Evolutionary conservation across 2,797 vertebrate genomes (phyloP), one percentile per base, ranked within the genome.

Genomic region (Sitta carolinensis): DNA sequence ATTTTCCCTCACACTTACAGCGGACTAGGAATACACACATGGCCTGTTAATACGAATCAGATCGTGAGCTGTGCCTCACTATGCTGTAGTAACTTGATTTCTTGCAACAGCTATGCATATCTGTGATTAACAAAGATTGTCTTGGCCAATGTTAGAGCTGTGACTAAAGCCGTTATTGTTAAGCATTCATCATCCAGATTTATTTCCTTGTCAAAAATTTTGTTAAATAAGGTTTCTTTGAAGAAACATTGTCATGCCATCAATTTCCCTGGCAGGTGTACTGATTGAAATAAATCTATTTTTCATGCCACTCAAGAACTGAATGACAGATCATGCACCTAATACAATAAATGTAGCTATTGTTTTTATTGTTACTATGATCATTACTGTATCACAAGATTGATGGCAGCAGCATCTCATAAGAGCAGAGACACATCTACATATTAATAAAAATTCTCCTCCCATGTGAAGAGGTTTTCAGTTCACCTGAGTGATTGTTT

Each of bases 131-230:
- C 86, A 84, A 20, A 92, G 52, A 50, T 70, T 74, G 67, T 74
- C 73, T 63, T 89, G 84, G 94, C 92, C 74, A 50, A 4, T 13
- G 50, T 59, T 92, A 73, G 84, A 82, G 36, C 78, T 77, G 91
- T 92, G 82, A 94, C 82, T 89, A 68, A 89, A 78, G 87, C 54
- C 43, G 74, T 0, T 70, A 78, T 82, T 87, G 50, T 79, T 80
- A 83, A 48, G 61, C 58, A 43, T 92, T 90, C 70, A 43, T 94
- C 84, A 90, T 17, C 54, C 38, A 77, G 68, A 94, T 87, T 90
- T 80, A 89, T 89, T 84, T 92, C 47, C 72, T 90, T 84, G 75
- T 92, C 84, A 81, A 75, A 94, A 95, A 72, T 91, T 95, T 91
- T 68, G 58, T 89, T 95, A 75, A 94, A 87, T 72, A 87, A 85